phyloP scores from a whole-genome alignment of 2,113 vertebrate species.

The Aix galericulata region DNA sequence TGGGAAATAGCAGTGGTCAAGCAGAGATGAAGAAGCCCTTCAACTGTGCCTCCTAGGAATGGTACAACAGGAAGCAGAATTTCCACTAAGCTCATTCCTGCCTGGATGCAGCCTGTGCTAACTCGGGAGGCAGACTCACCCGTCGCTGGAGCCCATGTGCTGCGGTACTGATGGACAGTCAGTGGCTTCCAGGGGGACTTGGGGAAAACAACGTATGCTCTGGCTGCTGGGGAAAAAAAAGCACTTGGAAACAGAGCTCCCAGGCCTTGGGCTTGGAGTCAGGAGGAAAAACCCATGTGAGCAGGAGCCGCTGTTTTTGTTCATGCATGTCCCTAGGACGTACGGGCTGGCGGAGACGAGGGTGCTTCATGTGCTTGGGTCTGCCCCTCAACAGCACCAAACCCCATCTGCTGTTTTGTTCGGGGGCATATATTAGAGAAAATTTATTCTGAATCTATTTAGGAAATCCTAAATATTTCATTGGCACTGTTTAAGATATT shows the following conservation, averaged over 20 bases:
- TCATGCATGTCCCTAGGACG: neutral
- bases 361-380: neutral
- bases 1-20: neutral
- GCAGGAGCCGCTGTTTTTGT: neutral
- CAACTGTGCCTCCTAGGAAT: neutral
- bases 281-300: neutral
- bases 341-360: neutral
- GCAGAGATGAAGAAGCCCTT: neutral
- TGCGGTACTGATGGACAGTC: neutral
- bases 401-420: slow-evolving; percentile 40
- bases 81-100: neutral
- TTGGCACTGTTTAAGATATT: slow-evolving; percentile 18
- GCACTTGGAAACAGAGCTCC: neutral
- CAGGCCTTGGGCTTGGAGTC: neutral
- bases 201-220: neutral
- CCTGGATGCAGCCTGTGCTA: neutral
- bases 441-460: slow-evolving; percentile 36
- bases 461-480: slow-evolving; percentile 58
- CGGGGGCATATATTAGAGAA: slow-evolving; percentile 6
- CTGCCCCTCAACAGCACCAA: neutral
- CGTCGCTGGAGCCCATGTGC: rapidly evolving
- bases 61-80: neutral
- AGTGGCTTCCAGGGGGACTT: neutral
- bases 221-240: neutral
- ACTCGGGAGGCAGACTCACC: neutral